Evolutionary conservation across 2,888 invertebrate species (phyloP).

Genomic region (Villa cingulata): DNA sequence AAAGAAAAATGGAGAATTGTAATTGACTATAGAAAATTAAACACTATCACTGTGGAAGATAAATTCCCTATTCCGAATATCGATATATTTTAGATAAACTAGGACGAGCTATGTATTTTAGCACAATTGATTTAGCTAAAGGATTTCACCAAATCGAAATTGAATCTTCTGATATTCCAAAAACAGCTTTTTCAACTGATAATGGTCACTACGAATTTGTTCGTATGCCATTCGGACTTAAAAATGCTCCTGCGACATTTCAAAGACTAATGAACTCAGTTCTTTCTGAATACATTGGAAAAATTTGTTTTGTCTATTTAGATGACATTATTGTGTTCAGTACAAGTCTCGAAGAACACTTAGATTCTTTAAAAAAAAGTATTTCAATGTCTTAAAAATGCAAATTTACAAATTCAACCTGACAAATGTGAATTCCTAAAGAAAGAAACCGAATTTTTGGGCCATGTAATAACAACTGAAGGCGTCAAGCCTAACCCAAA

Average conservation of each 20-base stretch:
- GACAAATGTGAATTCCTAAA: not conserved
- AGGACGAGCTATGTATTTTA: conserved; percentile 11
- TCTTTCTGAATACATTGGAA: conserved; percentile 15
- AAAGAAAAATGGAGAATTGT: conserved; percentile 8
- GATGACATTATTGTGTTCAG: conserved; percentile 23
- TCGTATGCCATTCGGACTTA: conserved; percentile 10
- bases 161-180: conserved; percentile 1
- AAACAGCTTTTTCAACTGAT: conserved; percentile 9
- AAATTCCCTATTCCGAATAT: conserved; percentile 18
- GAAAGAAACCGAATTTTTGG: conserved; percentile 3
- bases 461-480: conserved; percentile 20
- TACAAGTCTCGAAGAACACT: conserved; percentile 15
- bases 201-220: conserved; percentile 7
- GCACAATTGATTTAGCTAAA: conserved; percentile 17
- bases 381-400: not conserved
- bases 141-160: conserved; percentile 21
- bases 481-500: conserved; percentile 20
- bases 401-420: conserved; percentile 2
- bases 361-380: conserved; percentile 10
- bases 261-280: conserved; percentile 11
- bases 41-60: conserved; percentile 14
- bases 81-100: conserved; percentile 13
- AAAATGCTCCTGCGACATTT: conserved; percentile 5
- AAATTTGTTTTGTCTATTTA: conserved; percentile 21
- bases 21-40: conserved; percentile 2